These are phyloP conservation scores for Euplagia quadripunctaria DNA, from an alignment of 2,888 invertebrate genomes.

Conservation along the genomic window DNA sequence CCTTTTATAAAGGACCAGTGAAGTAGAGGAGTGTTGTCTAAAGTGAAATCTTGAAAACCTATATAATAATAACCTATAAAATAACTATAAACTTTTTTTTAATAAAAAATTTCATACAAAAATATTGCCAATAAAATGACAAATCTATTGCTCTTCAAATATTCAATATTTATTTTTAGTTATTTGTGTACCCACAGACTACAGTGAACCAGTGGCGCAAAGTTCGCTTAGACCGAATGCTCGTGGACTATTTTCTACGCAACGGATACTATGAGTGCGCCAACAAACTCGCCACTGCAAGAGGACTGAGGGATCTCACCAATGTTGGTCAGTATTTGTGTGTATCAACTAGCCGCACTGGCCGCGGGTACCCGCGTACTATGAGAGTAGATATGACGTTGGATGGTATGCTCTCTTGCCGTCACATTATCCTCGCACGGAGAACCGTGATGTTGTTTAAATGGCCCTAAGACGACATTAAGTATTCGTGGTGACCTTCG, in stretches of 20 bases:
- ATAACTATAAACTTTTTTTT: no score
- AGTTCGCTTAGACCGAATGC: conserved; percentile 96
- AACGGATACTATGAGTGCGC: conserved; percentile 99
- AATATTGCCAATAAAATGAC: no score
- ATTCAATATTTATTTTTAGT: not conserved
- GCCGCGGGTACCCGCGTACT: no score
- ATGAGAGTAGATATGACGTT: no score
- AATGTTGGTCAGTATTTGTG: conserved; percentile 90
- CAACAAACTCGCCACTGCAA: conserved; percentile 93
- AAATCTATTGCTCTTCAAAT: not conserved
- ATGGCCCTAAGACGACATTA: no score
- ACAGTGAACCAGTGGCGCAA: conserved; percentile 93
- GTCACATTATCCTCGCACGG: no score
- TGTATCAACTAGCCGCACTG: not conserved
- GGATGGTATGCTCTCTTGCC: no score
- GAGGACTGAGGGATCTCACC: conserved; percentile 94
- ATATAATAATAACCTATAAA: no score
- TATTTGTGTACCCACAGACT: conserved; percentile 67
- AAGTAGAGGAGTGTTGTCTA: not conserved
- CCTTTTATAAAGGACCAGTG: no score
- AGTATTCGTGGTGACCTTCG: no score
- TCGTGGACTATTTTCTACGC: conserved; percentile 98
- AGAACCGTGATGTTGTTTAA: no score
- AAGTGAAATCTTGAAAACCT: not conserved
- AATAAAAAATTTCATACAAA: no score